These are phyloP conservation scores for Scytalopus superciliaris DNA, from an alignment of 2,113 vertebrate genomes.

Conservation along the genomic window DNA sequence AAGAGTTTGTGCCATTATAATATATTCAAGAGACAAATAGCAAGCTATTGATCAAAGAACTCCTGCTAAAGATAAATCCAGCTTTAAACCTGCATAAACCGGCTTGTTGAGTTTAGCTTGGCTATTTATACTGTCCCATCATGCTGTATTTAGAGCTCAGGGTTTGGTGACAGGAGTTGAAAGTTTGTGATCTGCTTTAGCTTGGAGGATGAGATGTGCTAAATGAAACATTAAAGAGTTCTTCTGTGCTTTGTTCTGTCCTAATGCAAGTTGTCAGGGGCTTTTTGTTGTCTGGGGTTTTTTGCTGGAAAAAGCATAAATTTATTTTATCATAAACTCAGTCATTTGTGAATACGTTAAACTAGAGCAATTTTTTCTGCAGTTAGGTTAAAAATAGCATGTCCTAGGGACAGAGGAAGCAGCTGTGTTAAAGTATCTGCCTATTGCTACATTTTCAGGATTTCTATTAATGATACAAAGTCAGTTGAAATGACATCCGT, in stretches of 20 bases:
- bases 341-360: constrained; percentile 52
- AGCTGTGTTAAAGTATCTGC: constrained; percentile 53
- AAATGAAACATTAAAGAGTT: constrained; percentile 38
- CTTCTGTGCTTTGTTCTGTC: background rate
- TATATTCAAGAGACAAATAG: background rate
- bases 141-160: background rate
- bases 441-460: constrained; percentile 26
- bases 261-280: constrained; percentile 14
- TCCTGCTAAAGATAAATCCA: background rate
- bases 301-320: constrained; percentile 17
- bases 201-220: constrained; percentile 32
- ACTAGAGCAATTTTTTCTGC: constrained; percentile 22
- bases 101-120: background rate
- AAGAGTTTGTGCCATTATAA: background rate
- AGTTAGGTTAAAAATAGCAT: constrained; percentile 52
- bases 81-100: background rate
- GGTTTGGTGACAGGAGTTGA: background rate
- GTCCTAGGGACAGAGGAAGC: constrained; percentile 52
- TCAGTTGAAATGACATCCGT: constrained; percentile 21
- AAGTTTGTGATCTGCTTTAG: constrained; percentile 17
- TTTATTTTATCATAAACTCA: constrained; percentile 14
- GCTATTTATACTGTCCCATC: background rate
- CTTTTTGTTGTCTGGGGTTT: background rate
- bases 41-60: background rate
- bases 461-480: constrained; percentile 32